phyloP scores from a whole-genome alignment of 92 coral and sea anemone species.

The Zoanthus gigantus region DNA sequence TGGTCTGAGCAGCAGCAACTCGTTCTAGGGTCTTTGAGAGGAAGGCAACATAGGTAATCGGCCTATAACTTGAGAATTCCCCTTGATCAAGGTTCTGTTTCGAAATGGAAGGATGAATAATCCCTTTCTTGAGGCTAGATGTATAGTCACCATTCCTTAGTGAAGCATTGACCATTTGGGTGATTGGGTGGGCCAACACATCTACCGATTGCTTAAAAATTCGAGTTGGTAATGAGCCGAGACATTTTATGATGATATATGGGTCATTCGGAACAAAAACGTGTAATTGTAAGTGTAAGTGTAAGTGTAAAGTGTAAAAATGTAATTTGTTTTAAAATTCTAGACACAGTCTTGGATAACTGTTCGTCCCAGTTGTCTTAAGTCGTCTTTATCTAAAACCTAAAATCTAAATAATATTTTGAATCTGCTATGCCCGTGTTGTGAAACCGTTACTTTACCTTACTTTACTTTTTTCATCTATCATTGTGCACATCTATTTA shows the following conservation, averaged over 20 bases:
- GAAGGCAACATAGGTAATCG: constrained; percentile 39
- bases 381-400: too few species aligned
- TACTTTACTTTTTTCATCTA: too few species aligned
- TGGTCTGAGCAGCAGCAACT: constrained; percentile 10
- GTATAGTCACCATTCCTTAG: constrained; percentile 31
- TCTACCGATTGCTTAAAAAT: not conserved
- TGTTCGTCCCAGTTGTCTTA: too few species aligned
- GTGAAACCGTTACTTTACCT: too few species aligned
- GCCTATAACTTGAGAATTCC: constrained; percentile 31
- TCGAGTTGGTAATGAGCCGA: not conserved
- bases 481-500: too few species aligned
- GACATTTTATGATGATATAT: not conserved
- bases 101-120: constrained; percentile 38
- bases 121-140: constrained; percentile 27
- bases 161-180: constrained; percentile 7
- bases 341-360: too few species aligned
- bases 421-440: too few species aligned
- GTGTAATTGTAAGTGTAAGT: too few species aligned
- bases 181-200: constrained; percentile 6
- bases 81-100: constrained; percentile 8
- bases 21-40: constrained; percentile 33
- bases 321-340: too few species aligned
- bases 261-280: too few species aligned
- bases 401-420: too few species aligned
- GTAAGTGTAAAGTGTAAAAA: too few species aligned